A percentile compares a stretch with the other conserved stretches of the same genome.
These are phyloP conservation scores for Gisinianus flammeolus DNA, from an alignment of 2,888 invertebrate species.

Conservation along the genomic window DNA sequence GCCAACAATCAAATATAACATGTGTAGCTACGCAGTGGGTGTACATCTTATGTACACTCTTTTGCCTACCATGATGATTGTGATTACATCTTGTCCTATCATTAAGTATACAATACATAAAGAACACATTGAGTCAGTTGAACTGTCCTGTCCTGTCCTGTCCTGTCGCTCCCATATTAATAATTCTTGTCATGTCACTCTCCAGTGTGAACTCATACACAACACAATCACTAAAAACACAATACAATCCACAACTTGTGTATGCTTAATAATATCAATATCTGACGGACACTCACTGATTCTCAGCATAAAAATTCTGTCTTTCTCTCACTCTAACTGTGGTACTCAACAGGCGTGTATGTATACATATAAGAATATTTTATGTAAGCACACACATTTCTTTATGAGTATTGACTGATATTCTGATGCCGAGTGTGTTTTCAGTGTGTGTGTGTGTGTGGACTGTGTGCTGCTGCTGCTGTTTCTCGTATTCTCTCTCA, in stretches of 20 bases:
- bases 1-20: constrained; percentile 36
- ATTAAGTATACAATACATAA: constrained; percentile 24
- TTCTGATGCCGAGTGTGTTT: not conserved
- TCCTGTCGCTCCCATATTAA: constrained; percentile 46
- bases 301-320: not conserved
- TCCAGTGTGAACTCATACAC: constrained; percentile 45
- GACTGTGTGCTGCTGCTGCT: not conserved
- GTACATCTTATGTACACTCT: not conserved
- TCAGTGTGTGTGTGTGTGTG: not conserved
- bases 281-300: constrained; percentile 13
- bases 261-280: constrained; percentile 23
- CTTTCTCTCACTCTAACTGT: not conserved
- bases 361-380: not conserved
- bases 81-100: constrained; percentile 38
- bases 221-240: constrained; percentile 28
- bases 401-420: not conserved
- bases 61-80: constrained; percentile 15
- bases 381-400: not conserved
- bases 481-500: constrained; percentile 27
- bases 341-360: not conserved
- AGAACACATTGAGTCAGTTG: no score
- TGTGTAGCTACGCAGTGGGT: constrained; percentile 29
- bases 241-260: constrained; percentile 13
- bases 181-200: constrained; percentile 54
- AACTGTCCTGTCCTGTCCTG: no score